Percentiles rank a stretch among this genome's conserved stretches.
Conservation (phyloP, 2,113 vertebrate genomes). For the Notothenia coriiceps region DNA sequence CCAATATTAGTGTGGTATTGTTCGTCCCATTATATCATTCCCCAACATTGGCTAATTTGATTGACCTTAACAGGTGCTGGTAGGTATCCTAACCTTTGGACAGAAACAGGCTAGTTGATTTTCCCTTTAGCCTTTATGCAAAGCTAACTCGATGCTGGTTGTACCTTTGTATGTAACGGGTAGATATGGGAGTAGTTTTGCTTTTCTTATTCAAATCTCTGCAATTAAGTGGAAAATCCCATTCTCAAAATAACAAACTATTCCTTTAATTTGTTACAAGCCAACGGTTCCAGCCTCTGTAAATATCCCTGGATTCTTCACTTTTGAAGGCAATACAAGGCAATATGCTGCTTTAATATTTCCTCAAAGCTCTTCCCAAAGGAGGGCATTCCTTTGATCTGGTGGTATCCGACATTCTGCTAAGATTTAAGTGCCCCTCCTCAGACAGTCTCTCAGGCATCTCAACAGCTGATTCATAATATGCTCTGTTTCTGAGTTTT, state of each 20-base stretch:
- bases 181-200: not conserved
- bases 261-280: not conserved
- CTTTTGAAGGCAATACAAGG: slow-evolving; percentile 2
- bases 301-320: not conserved
- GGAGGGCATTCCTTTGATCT: slow-evolving; percentile 51
- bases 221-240: not conserved
- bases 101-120: no score
- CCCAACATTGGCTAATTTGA: not conserved
- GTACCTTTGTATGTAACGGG: no score
- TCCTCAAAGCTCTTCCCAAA: slow-evolving; percentile 36
- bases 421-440: slow-evolving; percentile 24
- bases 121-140: not conserved
- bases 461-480: slow-evolving; percentile 65
- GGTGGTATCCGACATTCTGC: slow-evolving; percentile 30
- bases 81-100: not conserved
- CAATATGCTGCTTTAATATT: slow-evolving; percentile 11
- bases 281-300: not conserved
- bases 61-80: not conserved
- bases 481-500: slow-evolving; percentile 45
- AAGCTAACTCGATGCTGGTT: not conserved
- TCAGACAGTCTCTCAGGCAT: slow-evolving; percentile 44
- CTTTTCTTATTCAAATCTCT: not conserved
- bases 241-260: not conserved
- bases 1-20: not conserved
- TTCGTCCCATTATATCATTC: not conserved